A percentile compares a stretch with the other conserved stretches of the same genome.
Evolutionary conservation across 2,888 invertebrate genomes (phyloP).

Genomic region (Dynastes grantii): DNA sequence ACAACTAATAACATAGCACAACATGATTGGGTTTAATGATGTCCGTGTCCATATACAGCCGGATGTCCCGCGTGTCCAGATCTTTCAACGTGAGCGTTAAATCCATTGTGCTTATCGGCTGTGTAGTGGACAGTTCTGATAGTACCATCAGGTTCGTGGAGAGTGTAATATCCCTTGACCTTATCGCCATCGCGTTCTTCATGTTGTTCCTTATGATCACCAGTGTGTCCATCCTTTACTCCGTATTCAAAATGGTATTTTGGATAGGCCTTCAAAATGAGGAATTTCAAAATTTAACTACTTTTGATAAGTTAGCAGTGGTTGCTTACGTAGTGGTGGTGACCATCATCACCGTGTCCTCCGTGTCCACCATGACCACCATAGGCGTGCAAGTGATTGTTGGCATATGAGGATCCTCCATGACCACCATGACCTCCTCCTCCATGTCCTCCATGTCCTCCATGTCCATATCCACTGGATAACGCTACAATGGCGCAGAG

Average conservation of each 20-base stretch:
- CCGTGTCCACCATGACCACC: constrained; percentile 47
- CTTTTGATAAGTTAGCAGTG: neutral
- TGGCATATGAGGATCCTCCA: constrained; percentile 46
- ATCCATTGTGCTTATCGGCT: constrained; percentile 63
- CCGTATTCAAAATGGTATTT: constrained; percentile 67
- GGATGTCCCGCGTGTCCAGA: constrained; percentile 64
- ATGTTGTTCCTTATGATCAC: constrained; percentile 66
- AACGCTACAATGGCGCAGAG: constrained; percentile 50
- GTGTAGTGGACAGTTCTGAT: constrained; percentile 66
- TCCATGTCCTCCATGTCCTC: constrained; percentile 47
- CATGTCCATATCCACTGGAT: constrained; percentile 48
- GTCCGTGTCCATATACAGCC: constrained; percentile 56
- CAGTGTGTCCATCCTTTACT: constrained; percentile 67
- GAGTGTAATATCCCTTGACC: constrained; percentile 65
- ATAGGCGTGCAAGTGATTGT: constrained; percentile 40
- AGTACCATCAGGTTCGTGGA: constrained; percentile 68
- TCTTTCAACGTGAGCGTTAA: constrained; percentile 64
- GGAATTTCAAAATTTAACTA: neutral
- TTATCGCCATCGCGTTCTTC: constrained; percentile 66
- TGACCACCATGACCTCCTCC: constrained; percentile 47
- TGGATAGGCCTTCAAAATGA: constrained; percentile 51
- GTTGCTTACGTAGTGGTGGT: constrained; percentile 52
- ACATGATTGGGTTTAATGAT: constrained; percentile 10
- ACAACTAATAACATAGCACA: neutral
- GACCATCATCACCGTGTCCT: constrained; percentile 36